A percentile compares a stretch with the other conserved stretches of the same genome.
phyloP scores from a whole-genome alignment of 2,888 invertebrate species.

The Andrena trimmerana region DNA sequence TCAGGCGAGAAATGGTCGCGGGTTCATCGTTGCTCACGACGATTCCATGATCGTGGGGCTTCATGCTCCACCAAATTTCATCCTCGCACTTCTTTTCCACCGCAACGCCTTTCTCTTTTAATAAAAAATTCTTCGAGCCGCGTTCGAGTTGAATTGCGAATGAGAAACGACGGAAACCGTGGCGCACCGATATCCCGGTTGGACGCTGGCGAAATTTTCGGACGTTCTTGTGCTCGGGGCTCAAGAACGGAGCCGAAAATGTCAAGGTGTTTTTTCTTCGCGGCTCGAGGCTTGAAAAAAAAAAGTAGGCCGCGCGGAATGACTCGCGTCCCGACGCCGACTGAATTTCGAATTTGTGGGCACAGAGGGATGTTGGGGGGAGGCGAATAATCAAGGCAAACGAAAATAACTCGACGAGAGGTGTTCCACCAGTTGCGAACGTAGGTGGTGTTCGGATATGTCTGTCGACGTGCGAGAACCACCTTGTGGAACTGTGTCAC shows the following conservation, averaged over 20 bases:
- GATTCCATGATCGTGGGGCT: slow-evolving; percentile 59
- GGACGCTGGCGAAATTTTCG: not conserved
- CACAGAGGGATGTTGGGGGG: slow-evolving; percentile 54
- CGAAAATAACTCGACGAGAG: slow-evolving; percentile 73
- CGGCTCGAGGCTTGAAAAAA: slow-evolving; percentile 33
- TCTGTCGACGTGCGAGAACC: slow-evolving; percentile 38
- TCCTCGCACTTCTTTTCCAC: not conserved
- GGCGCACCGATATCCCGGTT: not conserved
- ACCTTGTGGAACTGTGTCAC: slow-evolving; percentile 42
- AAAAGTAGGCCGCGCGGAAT: slow-evolving; percentile 59
- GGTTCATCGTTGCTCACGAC: slow-evolving; percentile 30
- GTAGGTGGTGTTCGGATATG: slow-evolving; percentile 65
- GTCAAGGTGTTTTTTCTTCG: slow-evolving; percentile 36
- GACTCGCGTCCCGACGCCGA: slow-evolving; percentile 69
- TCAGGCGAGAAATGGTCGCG: slow-evolving; percentile 66
- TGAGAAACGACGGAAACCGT: not conserved
- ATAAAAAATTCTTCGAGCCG: not conserved
- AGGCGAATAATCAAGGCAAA: slow-evolving; percentile 62
- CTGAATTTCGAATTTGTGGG: slow-evolving; percentile 76
- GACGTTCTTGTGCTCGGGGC: not conserved
- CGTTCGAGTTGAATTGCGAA: not conserved
- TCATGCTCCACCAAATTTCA: slow-evolving; percentile 53
- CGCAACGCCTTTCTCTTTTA: not conserved
- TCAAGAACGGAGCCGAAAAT: slow-evolving; percentile 24
- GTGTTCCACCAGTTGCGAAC: slow-evolving; percentile 59